These are phyloP conservation scores for Phoxinus dragarum DNA, from an alignment of 2,797 vertebrate species.

Conservation along the genomic window DNA sequence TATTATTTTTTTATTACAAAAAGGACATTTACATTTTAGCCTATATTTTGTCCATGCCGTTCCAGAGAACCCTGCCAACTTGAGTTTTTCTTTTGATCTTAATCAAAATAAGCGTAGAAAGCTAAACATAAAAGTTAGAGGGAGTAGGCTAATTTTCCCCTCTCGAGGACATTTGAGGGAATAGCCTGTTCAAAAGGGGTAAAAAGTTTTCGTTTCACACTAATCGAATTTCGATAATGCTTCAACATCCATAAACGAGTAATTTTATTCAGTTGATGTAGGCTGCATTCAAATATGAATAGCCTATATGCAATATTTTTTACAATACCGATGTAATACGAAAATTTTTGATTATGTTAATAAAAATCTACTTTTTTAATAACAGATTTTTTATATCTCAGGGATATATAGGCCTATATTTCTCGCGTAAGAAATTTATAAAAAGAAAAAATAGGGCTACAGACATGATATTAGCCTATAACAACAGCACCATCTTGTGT, in stretches of 20 bases:
- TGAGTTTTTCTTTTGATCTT: not conserved
- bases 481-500: constrained; percentile 19
- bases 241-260: not conserved
- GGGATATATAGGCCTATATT: not conserved
- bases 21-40: not conserved
- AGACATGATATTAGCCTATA: too few species aligned
- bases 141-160: not conserved
- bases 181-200: not conserved
- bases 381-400: not conserved
- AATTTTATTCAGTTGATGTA: not conserved
- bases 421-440: not conserved
- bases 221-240: not conserved
- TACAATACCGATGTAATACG: not conserved
- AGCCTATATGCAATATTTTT: not conserved
- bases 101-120: not conserved
- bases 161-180: not conserved
- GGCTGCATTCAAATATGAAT: not conserved
- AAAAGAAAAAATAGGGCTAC: not conserved
- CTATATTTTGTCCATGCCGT: not conserved
- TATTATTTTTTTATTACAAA: too few species aligned
- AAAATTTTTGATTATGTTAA: not conserved
- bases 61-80: not conserved
- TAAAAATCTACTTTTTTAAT: not conserved
- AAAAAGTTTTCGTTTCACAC: not conserved
- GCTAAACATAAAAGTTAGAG: not conserved